phyloP scores from a whole-genome alignment of 2,888 invertebrate genomes.

The Drosophila putrida region DNA sequence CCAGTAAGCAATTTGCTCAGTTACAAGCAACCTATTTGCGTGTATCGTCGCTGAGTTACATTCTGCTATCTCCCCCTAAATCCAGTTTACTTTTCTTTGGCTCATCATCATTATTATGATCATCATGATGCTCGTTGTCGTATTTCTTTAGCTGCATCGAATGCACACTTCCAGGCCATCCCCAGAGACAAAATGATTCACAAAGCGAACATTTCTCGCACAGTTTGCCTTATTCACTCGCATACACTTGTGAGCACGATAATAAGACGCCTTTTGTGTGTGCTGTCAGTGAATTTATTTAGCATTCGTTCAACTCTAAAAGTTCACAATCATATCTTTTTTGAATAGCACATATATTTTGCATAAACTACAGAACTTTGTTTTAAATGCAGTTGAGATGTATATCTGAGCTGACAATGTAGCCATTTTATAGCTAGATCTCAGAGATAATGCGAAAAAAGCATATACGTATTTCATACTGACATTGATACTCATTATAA shows the following conservation, averaged over 20 bases:
- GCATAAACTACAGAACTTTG: constrained; percentile 3
- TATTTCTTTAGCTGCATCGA: constrained; percentile 26
- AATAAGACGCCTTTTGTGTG: constrained; percentile 43
- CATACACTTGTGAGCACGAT: constrained; percentile 42
- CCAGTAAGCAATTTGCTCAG: constrained; percentile 35
- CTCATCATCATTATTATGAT: constrained; percentile 5
- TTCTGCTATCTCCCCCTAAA: neutral
- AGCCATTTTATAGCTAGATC: neutral
- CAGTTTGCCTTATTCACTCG: constrained; percentile 57
- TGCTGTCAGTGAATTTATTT: constrained; percentile 42
- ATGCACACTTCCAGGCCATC: constrained; percentile 51
- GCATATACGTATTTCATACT: too few species aligned
- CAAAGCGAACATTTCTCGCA: constrained; percentile 73
- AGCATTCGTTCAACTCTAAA: constrained; percentile 14
- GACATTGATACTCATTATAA: too few species aligned
- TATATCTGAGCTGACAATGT: neutral
- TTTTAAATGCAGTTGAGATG: neutral
- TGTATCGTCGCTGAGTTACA: constrained; percentile 24
- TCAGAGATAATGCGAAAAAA: too few species aligned
- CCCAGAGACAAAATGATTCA: constrained; percentile 58
- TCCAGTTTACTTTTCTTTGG: neutral
- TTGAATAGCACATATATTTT: constrained; percentile 1
- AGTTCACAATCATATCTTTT: constrained; percentile 8
- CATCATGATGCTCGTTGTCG: constrained; percentile 7
- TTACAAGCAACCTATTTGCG: constrained; percentile 34